phyloP scores from a whole-genome alignment of 2,888 invertebrate genomes.

The Gonocerus acuteangulatus region DNA sequence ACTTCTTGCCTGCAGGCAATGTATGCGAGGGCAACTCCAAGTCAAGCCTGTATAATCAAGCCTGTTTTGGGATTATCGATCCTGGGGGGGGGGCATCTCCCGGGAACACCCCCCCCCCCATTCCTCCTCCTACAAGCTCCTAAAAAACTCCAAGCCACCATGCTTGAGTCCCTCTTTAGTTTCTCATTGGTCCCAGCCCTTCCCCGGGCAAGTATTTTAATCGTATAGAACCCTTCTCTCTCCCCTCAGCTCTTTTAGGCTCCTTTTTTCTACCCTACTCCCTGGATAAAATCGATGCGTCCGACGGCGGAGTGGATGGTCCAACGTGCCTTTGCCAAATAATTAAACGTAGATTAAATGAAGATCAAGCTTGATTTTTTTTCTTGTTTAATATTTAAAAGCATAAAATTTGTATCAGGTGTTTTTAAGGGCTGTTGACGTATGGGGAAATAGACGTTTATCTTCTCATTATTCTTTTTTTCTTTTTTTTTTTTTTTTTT shows the following conservation, averaged over 20 bases:
- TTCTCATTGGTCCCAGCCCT: constrained; percentile 17
- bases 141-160: constrained; percentile 20
- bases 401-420: too few relatives aligned
- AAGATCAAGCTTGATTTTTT: constrained; percentile 1
- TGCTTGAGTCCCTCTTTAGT: constrained; percentile 22
- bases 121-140: not conserved
- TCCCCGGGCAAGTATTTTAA: constrained; percentile 13
- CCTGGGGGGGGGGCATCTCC: not conserved
- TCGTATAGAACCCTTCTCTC: not conserved
- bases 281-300: not conserved
- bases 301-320: not conserved
- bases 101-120: not conserved
- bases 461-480: too few relatives aligned
- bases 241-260: not conserved
- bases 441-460: too few relatives aligned
- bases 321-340: not conserved
- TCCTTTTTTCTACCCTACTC: not conserved
- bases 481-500: not conserved
- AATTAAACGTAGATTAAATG: constrained; percentile 1
- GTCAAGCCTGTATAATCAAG: constrained; percentile 17
- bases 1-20: constrained; percentile 5
- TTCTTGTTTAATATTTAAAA: not conserved
- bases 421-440: too few relatives aligned
- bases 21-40: constrained; percentile 5
- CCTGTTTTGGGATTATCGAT: constrained; percentile 16